Percentiles rank a stretch among this genome's conserved stretches.
Conservation (phyloP, 2,888 invertebrate species). For the Agonopterix arenella region DNA sequence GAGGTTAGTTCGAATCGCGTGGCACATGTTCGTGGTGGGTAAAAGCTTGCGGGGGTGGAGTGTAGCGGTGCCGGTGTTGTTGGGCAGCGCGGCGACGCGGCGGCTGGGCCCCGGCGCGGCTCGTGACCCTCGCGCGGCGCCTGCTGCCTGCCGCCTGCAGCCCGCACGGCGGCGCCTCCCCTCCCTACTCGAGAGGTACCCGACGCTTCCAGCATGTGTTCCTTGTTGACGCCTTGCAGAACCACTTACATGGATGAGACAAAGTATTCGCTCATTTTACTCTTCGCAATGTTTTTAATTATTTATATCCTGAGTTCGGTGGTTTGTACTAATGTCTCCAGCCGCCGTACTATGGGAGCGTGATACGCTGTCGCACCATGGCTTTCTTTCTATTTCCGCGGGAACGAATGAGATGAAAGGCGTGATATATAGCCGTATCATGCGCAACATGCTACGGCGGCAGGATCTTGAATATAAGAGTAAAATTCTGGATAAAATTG, state of each 20-base stretch:
- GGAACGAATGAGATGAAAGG: too few species aligned
- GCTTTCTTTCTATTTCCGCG: too few species aligned
- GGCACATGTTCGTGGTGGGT: constrained; percentile 41
- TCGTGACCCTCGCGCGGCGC: constrained; percentile 70
- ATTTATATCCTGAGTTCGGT: neutral
- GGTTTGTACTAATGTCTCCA: neutral
- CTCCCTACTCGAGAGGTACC: constrained; percentile 84
- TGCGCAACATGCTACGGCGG: too few species aligned
- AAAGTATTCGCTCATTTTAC: neutral
- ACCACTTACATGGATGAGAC: constrained; percentile 5
- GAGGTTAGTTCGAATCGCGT: constrained; percentile 28
- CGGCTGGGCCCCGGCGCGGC: constrained; percentile 61
- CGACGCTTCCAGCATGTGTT: constrained; percentile 11
- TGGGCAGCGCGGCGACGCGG: constrained; percentile 59
- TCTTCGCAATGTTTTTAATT: neutral
- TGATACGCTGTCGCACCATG: too few species aligned
- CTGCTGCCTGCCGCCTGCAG: constrained; percentile 84
- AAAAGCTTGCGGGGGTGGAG: constrained; percentile 41
- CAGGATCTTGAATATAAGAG: too few species aligned
- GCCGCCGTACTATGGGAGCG: too few species aligned
- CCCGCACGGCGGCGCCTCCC: constrained; percentile 82
- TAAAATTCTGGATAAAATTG: too few species aligned
- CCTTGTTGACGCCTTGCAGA: constrained; percentile 1
- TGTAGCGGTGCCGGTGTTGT: constrained; percentile 66
- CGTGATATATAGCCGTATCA: too few species aligned